Base-by-base conservation (phyloP, 2,113 vertebrate species). In the Centrocercus urophasianus region DNA sequence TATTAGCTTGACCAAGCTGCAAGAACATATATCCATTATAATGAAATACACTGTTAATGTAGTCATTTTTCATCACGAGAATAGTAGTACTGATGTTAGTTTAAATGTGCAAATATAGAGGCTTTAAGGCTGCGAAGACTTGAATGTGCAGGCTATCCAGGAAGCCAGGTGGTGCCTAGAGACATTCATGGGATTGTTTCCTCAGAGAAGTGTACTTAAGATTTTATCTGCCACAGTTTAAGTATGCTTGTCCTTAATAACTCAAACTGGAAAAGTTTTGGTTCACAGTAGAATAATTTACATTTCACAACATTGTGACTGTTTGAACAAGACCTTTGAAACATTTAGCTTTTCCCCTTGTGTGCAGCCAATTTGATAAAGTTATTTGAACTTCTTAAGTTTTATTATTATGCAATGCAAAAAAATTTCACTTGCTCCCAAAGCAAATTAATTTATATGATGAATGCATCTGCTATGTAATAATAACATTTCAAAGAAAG, bases 401-500 rank as follows among this genome's bases (percentile, higher is more conserved):
- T 86, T 97, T 92, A 36, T 72, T 96, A 32, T 93, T 69, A 48
- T 63, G 54, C 20, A 80, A 67, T 32, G 27, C 17, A 56, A 93
- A 80, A 90, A 72, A 74, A 61, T 4, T 94, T 59, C 94, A 30
- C 47, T 47, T 85, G 86, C 79, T 93, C 45, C 74, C 47, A 80
- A 38, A 81, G 66, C 79, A 94, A 94, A 95, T 85, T 64, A 50
- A 91, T 87, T 94, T 85, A 77, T 47, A 76, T 59, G 20, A 76
- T 3, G 66, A 95, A 90, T 52, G 4, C 74, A 42, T 63, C 52
- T 93, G 56, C 40, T 73, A 59, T 38, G 78, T 70, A 56, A 75
- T 91, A 91, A 89, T 71, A 92, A 72, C 67, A 79, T 94, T 90
- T 94, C 74, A 90, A 85, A 63, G 65, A 79, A 73, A 65, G 11